phyloP scores from a whole-genome alignment of 2,113 vertebrate genomes.

The Semnornis frantzii region DNA sequence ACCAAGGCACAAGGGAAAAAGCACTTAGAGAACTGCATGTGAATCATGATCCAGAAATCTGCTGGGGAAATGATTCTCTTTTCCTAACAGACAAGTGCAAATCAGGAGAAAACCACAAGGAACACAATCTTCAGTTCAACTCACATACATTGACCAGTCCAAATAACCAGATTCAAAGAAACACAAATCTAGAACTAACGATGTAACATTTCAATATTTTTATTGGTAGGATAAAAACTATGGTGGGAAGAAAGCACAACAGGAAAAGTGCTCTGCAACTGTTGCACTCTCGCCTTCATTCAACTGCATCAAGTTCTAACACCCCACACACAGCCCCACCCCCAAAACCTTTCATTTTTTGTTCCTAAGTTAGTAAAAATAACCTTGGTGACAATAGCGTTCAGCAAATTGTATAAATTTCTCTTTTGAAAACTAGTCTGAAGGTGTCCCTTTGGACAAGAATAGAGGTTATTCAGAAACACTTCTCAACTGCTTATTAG shows the following conservation, averaged over 20 bases:
- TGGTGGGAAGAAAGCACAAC: rapidly evolving
- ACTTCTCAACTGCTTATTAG: neutral
- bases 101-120: neutral
- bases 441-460: neutral
- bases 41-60: neutral
- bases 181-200: neutral
- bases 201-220: neutral
- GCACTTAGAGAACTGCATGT: neutral
- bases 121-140: neutral
- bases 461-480: neutral
- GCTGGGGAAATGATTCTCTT: neutral
- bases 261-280: neutral
- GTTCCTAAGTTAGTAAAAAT: neutral
- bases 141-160: neutral
- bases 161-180: neutral
- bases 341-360: neutral
- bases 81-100: neutral
- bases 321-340: neutral
- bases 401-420: neutral
- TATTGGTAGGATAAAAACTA: neutral
- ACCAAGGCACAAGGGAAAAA: neutral
- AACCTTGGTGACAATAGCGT: neutral
- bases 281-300: neutral
- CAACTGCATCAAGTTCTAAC: neutral
- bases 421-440: neutral